Evolutionary conservation across 2,797 vertebrate species (phyloP), one percentile per base, ranked within the genome.

Genomic region (Diceros bicornis): DNA sequence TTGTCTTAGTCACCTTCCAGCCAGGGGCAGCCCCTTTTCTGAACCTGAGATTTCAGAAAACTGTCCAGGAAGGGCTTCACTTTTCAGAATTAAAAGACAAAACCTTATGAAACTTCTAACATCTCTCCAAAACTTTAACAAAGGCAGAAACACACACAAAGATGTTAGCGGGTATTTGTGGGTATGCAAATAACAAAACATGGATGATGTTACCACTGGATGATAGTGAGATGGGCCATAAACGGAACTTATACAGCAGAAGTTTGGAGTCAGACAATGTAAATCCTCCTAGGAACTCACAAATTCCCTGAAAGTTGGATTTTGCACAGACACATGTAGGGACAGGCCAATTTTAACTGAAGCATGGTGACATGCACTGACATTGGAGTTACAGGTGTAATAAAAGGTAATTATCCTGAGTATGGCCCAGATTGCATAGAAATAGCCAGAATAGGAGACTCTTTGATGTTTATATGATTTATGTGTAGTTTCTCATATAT

Each of bases 81-180:
- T 57, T 77, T 82, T 61, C 41, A 37, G 20, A 96, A 89, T 74
- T 50, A 57, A 95, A 82, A 93, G n/a, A 87, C 32, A 85, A 85
- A 83, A 41, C 12, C 3, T 55, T 71, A 68, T 50, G 29, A 72
- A 69, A 61, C 13, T 41, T 77, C 9, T 29, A 89, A 52, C 5
- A 52, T 86, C 37, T 93, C 10, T 85, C 21, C 20, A 69, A 93
- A 93, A 50, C 4, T 75, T 97, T 23, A 85, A 13, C 47, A 69
- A 93, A 89, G 29, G 7, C 44, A 88, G 3, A 27, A 44, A n/a
- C 10, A 68, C 9, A 44, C 8, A 64, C 1, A 69, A 34, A 71
- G 20, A 66, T 90, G 13, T 16, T n/a, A 62, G 12, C 13, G 77
- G 7, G 17, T 11, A 57, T 41, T 64, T 83, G 23, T 47, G 37